A percentile compares a stretch with the other conserved stretches of the same genome.
phyloP scores from a whole-genome alignment of 2,888 invertebrate species.

The Sinotaia quadrata region DNA sequence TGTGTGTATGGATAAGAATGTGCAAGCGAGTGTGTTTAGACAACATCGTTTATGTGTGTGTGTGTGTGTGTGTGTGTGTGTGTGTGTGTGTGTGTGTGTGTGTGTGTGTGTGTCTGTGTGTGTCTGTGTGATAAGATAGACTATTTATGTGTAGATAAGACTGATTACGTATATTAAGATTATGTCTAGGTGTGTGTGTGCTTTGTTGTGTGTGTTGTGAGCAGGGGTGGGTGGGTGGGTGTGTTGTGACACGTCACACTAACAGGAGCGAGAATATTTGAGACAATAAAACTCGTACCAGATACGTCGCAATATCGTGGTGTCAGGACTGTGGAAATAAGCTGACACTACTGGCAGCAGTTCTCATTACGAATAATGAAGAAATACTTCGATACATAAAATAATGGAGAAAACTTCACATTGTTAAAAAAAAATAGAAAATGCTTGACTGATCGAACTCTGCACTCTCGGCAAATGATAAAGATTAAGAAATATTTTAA shows the following conservation, averaged over 20 bases:
- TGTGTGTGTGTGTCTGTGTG: constrained; percentile 6
- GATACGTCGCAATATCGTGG: too few relatives aligned
- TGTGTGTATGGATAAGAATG: neutral
- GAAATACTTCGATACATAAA: too few relatives aligned
- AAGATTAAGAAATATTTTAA: too few relatives aligned
- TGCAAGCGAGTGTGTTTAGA: neutral
- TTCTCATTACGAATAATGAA: too few relatives aligned
- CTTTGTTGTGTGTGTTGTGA: neutral
- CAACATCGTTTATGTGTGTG: neutral
- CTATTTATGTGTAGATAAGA: neutral
- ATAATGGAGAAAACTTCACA: too few relatives aligned
- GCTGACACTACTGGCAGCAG: too few relatives aligned
- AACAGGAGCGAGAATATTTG: neutral
- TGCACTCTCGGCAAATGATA: too few relatives aligned
- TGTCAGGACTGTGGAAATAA: too few relatives aligned
- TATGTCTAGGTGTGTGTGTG: neutral
- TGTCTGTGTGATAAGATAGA: neutral
- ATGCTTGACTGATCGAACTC: too few relatives aligned
- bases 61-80: constrained; percentile 1
- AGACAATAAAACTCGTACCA: neutral
- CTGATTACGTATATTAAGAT: neutral
- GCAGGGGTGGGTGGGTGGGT: neutral
- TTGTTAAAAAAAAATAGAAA: too few relatives aligned
- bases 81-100: neutral
- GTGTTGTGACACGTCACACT: neutral